These are phyloP conservation scores for Atractosteus spatula DNA, from an alignment of 2,113 vertebrate genomes.

Conservation along the genomic window DNA sequence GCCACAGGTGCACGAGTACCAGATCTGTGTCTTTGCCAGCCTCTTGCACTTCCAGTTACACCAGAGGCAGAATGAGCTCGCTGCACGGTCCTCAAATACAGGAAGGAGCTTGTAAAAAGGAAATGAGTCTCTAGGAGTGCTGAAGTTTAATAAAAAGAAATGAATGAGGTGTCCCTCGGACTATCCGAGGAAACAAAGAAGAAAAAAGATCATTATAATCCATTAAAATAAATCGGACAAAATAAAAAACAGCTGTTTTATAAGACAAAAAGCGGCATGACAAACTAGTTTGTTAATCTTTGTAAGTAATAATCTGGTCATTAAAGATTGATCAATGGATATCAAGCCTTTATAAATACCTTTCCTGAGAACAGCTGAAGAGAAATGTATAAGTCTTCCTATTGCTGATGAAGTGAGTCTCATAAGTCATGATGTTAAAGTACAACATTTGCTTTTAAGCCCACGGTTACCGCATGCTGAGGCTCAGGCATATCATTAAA, in stretches of 20 bases:
- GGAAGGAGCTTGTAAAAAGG: conserved; percentile 47
- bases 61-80: conserved; percentile 58
- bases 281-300: conserved; percentile 43
- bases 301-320: conserved; percentile 44
- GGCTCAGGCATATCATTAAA: conserved; percentile 74
- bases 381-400: conserved; percentile 44
- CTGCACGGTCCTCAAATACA: conserved; percentile 60
- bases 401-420: conserved; percentile 64
- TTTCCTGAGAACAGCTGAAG: conserved; percentile 28
- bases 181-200: conserved; percentile 36
- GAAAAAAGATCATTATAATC: conserved; percentile 45
- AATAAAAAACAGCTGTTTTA: conserved; percentile 57
- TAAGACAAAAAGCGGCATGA: conserved; percentile 34
- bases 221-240: conserved; percentile 52
- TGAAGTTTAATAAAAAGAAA: conserved; percentile 76
- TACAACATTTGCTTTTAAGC: conserved; percentile 11
- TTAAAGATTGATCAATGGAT: conserved; percentile 36
- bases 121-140: conserved; percentile 65
- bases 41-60: conserved; percentile 9
- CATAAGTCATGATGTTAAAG: conserved; percentile 53
- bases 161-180: conserved; percentile 70
- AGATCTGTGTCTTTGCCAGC: conserved; percentile 4
- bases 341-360: conserved; percentile 37
- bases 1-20: conserved; percentile 4
- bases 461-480: conserved; percentile 68